Base-by-base conservation (phyloP, 2,888 invertebrate species). In the Tenthredo notha region DNA sequence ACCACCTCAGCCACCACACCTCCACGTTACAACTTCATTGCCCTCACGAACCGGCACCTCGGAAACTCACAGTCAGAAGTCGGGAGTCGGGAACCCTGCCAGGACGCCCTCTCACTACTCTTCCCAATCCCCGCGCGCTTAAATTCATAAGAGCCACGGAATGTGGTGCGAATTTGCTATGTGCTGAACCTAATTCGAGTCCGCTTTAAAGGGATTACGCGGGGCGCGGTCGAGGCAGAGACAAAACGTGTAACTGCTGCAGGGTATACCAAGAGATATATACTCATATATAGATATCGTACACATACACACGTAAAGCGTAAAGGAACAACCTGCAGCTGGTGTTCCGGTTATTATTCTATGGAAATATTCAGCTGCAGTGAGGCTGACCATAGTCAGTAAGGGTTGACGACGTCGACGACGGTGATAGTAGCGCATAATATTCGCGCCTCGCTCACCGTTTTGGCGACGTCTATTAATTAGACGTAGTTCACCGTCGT, bases 121-220 rank as follows among this genome's bases (percentile, higher is more conserved):
- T 84, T 84, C 50, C 50, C 40, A 10, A 21, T 83, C 83, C 40
- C 77, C 86, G 65, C 50, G 33, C 88, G 90, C 90, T 91, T 91
- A 89, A 91, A 91, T 91, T 91, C 91, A 91, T 91, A 90, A 91
- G 90, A 88, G 90, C 89, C 89, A 88, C 88, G 88, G 90, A 91
- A 91, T 91, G 90, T 89, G 90, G 90, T 89, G 91, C 89, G 90
- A 91, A 91, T 91, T 90, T 91, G 90, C 89, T 90, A 91, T 88
- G 90, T 89, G 89, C 89, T 89, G 88, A 90, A 90, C 90, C 91
- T 91, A 90, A 91, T 91, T 90, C 91, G 89, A 87, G 86, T 86
- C 88, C 90, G 89, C 90, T 91, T 91, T 91, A 89, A 89, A 88
- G 89, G 92, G 90, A 91, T 91, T 91, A 91, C 90, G 86, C 80